A percentile compares a stretch with the other conserved stretches of the same genome.
These are phyloP conservation scores for Caretta caretta DNA, from an alignment of 2,113 vertebrate genomes.

Conservation along the genomic window DNA sequence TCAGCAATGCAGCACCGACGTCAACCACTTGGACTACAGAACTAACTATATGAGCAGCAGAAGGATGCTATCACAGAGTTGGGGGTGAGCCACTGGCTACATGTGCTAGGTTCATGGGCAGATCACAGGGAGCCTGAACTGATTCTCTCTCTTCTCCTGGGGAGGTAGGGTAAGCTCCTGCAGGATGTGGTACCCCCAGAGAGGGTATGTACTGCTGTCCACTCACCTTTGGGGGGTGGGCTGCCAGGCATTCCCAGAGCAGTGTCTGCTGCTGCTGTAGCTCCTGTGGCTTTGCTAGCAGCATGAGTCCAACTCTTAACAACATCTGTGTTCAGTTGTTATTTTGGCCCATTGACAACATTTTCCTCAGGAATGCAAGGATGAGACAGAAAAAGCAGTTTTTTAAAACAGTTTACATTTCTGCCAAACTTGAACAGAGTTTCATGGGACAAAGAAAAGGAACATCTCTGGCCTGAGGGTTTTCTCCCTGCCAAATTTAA, in stretches of 20 bases:
- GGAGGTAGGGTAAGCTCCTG: not conserved
- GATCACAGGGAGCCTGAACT: not conserved
- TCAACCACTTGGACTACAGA: not conserved
- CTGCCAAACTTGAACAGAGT: not conserved
- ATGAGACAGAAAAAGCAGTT: accelerated
- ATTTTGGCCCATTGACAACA: not conserved
- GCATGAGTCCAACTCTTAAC: not conserved
- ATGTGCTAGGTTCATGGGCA: not conserved
- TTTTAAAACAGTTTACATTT: not conserved
- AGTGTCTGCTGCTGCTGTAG: not conserved
- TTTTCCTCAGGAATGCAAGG: not conserved
- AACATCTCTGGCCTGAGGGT: not conserved
- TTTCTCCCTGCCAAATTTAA: not conserved
- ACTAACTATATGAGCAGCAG: not conserved
- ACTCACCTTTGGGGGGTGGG: not conserved
- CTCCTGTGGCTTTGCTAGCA: not conserved
- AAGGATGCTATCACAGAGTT: not conserved
- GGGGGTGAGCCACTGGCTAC: not conserved
- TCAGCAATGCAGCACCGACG: not conserved
- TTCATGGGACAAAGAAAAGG: not conserved
- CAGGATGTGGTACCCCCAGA: not conserved
- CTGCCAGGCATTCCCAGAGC: not conserved
- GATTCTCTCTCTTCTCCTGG: not conserved
- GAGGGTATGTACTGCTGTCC: not conserved
- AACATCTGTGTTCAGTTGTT: not conserved